Evolutionary conservation across 1,140 invertebrate species (phyloP), one percentile per base, ranked within the genome.

Genomic region (Trachelipus rathkii): DNA sequence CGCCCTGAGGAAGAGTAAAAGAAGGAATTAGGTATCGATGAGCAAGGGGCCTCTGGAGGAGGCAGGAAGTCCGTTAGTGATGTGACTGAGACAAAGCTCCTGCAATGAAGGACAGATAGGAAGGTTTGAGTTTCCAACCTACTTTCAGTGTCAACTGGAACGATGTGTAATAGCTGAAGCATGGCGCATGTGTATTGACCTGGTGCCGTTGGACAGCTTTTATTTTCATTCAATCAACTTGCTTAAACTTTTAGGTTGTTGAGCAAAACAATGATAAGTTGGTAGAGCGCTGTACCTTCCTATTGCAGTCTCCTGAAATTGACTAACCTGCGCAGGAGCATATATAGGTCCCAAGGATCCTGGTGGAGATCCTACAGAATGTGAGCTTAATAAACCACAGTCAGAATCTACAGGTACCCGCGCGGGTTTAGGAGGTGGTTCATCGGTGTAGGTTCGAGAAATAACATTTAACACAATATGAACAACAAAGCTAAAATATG

Each of bases 141-240:
- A 46, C 72, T 15, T 80, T 87, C 82, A 94, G 93, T n/a, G 86
- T 94, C 92, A 85, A 95, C 94, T 83, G 93, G 90, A 86, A 95
- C 89, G 79, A 93, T 95, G 86, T 96, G n/a, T 96, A 89, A 95
- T 94, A 86, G 94, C 92, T 84, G 93, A 95, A 78, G 94, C 94
- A n/a, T 82, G 93, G 93, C 71, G 93, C 92, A 74, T n/a, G 90
- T 94, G 87, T 96, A 96, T 33, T 91, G 90, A 77, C 92, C 92
- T 80, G 93, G 92, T 86, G 91, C 92, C n/a, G 82, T 93, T 87
- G n/a, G 82, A n/a, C 78, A 81, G 91, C 90, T 75, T 93, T 88
- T n/a, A 60, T 89, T 94, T 83, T 96, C 94, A 82, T 92, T 90
- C 86, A 96, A n/a, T 90, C 77, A 96, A 87, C 79, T 93, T 91